A percentile compares a stretch with the other conserved stretches of the same genome.
Evolutionary conservation across 2,797 vertebrate species (phyloP).

Genomic region (Netta rufina): DNA sequence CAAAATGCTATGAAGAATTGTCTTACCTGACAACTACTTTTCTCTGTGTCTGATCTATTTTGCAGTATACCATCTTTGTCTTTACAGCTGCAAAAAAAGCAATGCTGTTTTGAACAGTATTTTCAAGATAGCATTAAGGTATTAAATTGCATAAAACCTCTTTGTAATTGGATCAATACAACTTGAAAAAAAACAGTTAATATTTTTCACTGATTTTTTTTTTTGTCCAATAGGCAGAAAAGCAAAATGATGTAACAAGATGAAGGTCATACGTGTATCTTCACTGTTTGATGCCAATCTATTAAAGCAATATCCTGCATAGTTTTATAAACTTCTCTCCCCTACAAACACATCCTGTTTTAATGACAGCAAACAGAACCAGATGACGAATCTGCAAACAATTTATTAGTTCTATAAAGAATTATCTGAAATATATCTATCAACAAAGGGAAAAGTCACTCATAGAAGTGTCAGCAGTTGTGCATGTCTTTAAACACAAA

Average conservation of each 20-base stretch:
- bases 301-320: constrained; percentile 32
- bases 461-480: background rate
- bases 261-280: background rate
- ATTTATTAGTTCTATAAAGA: constrained; percentile 27
- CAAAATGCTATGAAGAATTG: constrained; percentile 67
- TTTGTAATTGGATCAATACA: background rate
- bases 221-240: constrained; percentile 31
- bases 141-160: background rate
- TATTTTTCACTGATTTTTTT: background rate
- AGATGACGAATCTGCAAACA: background rate
- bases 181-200: background rate
- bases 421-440: background rate
- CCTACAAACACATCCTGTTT: constrained; percentile 54
- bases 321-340: constrained; percentile 56
- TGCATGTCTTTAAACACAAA: background rate
- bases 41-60: constrained; percentile 98
- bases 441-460: background rate
- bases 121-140: background rate
- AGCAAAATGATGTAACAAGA: constrained; percentile 26
- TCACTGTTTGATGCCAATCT: constrained; percentile 6
- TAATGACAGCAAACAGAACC: constrained; percentile 37
- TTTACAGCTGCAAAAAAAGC: constrained; percentile 87
- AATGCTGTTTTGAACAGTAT: background rate
- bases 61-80: constrained; percentile 99
- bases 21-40: constrained; percentile 97